Base-by-base conservation (phyloP, 2,888 invertebrate genomes). In the Synergus japonicus region DNA sequence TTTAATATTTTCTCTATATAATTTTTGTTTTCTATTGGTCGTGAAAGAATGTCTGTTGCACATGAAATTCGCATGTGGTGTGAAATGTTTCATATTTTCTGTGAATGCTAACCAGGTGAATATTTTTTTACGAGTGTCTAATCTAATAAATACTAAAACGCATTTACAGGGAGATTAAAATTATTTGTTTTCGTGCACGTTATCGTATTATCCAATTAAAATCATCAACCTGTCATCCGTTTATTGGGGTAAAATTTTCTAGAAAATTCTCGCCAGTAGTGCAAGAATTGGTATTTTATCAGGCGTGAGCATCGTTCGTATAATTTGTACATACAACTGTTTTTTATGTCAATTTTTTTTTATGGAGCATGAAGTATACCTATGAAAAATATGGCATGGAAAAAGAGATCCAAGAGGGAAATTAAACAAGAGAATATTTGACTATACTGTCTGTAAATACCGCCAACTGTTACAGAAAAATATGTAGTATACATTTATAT, bases 1-100 rank as follows among this genome's bases (percentile, higher is more conserved):
- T 54, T 73, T 37, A 29, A 46, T 49, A 49, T 37, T 73, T 54
- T 73, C n/a, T 37, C n/a, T 15, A 73, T 15, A 29, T 41, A 73
- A 15, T 73, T 54, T 41, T 10, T 44, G 13, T 67, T 41, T 54
- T 37, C n/a, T 41, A 73, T 54, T 73, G 41, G 37, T 37, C 73
- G 54, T 73, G 41, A 73, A 73, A 73, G 54, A 73, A 73, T 73
- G 73, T 73, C 73, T 73, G 73, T 54, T 73, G 73, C 73, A 73
- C 54, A 73, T 18, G 9, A 73, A 54, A 73, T 73, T 73, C 41
- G 73, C 73, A 73, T 73, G 73, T n/a, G 41, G n/a, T 73, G 73
- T 73, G 73, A 73, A 73, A 37, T 73, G 73, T 73, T 73, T 58
- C 49, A 37, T 58, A 73, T 73, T 73, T 73, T 54, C 37, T 58